These are phyloP conservation scores for Agelaius phoeniceus DNA, from an alignment of 2,113 vertebrate species.

Conservation along the genomic window DNA sequence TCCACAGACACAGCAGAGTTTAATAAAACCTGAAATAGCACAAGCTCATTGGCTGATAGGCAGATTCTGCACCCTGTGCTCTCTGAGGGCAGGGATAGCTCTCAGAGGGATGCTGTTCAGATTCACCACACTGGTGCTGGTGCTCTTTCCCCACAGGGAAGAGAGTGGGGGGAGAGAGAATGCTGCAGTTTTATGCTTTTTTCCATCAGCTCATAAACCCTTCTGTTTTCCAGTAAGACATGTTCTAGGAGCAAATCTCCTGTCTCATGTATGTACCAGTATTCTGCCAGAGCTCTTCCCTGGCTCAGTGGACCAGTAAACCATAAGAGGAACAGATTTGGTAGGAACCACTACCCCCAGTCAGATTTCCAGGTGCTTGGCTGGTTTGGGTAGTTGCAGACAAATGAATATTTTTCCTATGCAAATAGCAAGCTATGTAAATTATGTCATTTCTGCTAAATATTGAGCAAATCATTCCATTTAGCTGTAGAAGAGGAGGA, in stretches of 20 bases:
- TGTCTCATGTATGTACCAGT: background rate
- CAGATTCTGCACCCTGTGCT: background rate
- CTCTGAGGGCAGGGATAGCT: background rate
- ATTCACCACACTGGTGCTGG: background rate
- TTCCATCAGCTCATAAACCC: background rate
- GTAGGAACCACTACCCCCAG: background rate
- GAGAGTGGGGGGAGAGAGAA: background rate
- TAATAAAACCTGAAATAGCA: background rate
- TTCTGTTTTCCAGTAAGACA: background rate
- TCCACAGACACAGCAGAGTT: background rate
- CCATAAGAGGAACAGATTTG: background rate
- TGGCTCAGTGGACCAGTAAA: background rate
- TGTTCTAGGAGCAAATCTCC: background rate
- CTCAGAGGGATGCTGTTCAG: background rate
- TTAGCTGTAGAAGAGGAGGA: background rate
- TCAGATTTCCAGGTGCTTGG: background rate
- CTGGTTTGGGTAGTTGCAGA: background rate
- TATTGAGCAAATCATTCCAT: background rate
- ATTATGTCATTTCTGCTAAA: background rate
- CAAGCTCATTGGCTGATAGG: background rate
- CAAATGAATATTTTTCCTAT: background rate
- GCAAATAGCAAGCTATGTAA: background rate
- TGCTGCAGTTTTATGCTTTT: background rate
- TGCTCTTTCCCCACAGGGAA: background rate
- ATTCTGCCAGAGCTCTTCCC: background rate